Conservation (phyloP, 2,113 vertebrate genomes). For the Stegastes partitus region DNA sequence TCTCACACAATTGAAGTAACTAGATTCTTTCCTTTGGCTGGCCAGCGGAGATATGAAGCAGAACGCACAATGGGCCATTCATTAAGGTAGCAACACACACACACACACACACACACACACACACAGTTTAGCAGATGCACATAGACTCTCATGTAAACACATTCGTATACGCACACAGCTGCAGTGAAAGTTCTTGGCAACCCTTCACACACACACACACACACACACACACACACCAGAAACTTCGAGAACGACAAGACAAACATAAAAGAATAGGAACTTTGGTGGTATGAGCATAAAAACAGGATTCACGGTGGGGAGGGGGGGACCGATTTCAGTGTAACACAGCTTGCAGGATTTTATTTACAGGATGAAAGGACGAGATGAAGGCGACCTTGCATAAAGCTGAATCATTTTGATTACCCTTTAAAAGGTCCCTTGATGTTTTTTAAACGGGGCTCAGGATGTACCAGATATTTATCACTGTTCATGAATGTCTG, state of each 20-base stretch:
- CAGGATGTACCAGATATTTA: conserved; percentile 54
- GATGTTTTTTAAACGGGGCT: conserved; percentile 62
- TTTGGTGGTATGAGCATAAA: conserved; percentile 74
- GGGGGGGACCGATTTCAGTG: conserved; percentile 74
- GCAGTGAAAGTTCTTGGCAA: conserved; percentile 65
- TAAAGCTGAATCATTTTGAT: conserved; percentile 58
- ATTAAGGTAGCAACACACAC: conserved; percentile 65
- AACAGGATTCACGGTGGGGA: conserved; percentile 73
- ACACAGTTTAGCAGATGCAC: neutral
- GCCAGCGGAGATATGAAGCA: conserved; percentile 76
- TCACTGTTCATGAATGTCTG: neutral
- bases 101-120: conserved; percentile 32
- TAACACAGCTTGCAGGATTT: conserved; percentile 77
- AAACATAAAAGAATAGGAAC: conserved; percentile 64
- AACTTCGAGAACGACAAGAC: conserved; percentile 45
- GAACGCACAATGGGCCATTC: conserved; percentile 75
- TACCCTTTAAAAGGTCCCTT: conserved; percentile 56
- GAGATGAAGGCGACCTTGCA: conserved; percentile 44
- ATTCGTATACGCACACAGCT: conserved; percentile 63
- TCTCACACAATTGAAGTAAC: conserved; percentile 85
- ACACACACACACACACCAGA: conserved; percentile 46
- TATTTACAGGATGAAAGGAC: conserved; percentile 59
- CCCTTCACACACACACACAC: conserved; percentile 1
- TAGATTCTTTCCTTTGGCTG: conserved; percentile 81
- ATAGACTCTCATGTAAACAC: conserved; percentile 30